Evolutionary conservation across 92 coral and sea anemone genomes (phyloP).

Genomic region (Epizoanthus scotinus): DNA sequence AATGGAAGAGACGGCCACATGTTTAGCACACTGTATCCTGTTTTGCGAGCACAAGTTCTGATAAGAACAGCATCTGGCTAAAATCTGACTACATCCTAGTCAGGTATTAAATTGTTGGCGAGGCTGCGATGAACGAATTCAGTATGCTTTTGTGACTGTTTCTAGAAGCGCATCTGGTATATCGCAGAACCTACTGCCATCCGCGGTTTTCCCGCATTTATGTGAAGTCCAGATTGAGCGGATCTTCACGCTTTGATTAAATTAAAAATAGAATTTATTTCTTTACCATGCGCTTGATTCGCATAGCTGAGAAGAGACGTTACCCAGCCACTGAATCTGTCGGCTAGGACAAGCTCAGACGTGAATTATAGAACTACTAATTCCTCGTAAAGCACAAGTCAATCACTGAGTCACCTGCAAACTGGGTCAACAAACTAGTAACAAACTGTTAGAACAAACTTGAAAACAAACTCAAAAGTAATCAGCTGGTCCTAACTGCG

Average conservation of each 20-base stretch:
- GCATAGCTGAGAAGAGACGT: conserved; percentile 8
- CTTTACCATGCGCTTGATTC: neutral
- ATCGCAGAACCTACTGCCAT: neutral
- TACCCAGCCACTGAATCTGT: conserved; percentile 15
- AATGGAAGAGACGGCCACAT: conserved; percentile 1
- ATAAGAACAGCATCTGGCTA: conserved; percentile 41
- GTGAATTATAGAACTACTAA: neutral
- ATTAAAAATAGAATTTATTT: neutral
- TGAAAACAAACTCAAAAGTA: too few species aligned
- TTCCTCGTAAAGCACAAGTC: neutral
- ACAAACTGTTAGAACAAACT: neutral
- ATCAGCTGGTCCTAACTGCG: neutral
- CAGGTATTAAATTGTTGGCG: conserved; percentile 8
- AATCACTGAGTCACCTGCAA: neutral
- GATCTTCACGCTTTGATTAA: neutral
- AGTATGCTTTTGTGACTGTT: neutral
- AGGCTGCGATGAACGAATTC: neutral
- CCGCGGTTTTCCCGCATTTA: neutral
- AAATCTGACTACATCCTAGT: conserved; percentile 22
- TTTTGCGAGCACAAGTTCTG: conserved; percentile 14
- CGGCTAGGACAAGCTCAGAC: conserved; percentile 2
- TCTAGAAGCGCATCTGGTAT: conserved; percentile 18
- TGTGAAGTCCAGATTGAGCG: conserved; percentile 4
- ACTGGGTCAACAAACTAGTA: neutral
- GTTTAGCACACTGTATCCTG: conserved; percentile 40